Evolutionary conservation across 2,888 invertebrate species (phyloP).

Genomic region (Dryobota labecula): DNA sequence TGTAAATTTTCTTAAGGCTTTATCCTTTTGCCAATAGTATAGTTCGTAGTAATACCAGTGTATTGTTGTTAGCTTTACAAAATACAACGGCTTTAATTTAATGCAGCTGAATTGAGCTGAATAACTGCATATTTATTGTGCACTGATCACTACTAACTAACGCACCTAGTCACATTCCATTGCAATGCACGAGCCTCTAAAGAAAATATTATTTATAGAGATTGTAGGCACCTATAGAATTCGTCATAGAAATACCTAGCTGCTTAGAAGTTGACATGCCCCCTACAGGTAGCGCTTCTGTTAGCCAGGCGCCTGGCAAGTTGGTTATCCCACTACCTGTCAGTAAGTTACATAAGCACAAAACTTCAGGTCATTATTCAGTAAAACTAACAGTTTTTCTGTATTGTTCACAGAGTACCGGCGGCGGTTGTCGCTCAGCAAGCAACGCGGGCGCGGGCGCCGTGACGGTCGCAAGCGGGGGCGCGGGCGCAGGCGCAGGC

Average conservation of each 20-base stretch:
- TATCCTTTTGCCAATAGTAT: slow-evolving; percentile 35
- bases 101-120: not conserved
- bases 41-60: slow-evolving; percentile 18
- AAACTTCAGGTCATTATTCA: not conserved
- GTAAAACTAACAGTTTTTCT: slow-evolving; percentile 39
- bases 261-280: not conserved
- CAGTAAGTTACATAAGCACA: not conserved
- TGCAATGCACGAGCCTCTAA: slow-evolving; percentile 24
- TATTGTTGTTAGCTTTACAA: slow-evolving; percentile 20
- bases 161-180: slow-evolving; percentile 13
- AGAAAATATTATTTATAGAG: slow-evolving; percentile 9
- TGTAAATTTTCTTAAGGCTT: slow-evolving; percentile 34
- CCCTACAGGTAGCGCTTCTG: not conserved
- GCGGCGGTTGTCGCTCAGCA: slow-evolving; percentile 87
- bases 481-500: slow-evolving; percentile 88
- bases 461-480: slow-evolving; percentile 88
- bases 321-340: not conserved
- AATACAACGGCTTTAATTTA: slow-evolving; percentile 7
- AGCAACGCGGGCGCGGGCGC: slow-evolving; percentile 86
- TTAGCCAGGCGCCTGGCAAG: not conserved
- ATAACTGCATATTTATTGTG: slow-evolving; percentile 15
- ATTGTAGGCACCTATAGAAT: not conserved
- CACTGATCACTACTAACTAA: slow-evolving; percentile 17
- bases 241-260: slow-evolving; percentile 9
- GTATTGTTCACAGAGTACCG: slow-evolving; percentile 77